These are phyloP conservation scores for Drosophila tsacasi DNA, from an alignment of 1,140 invertebrate genomes.

Conservation along the genomic window DNA sequence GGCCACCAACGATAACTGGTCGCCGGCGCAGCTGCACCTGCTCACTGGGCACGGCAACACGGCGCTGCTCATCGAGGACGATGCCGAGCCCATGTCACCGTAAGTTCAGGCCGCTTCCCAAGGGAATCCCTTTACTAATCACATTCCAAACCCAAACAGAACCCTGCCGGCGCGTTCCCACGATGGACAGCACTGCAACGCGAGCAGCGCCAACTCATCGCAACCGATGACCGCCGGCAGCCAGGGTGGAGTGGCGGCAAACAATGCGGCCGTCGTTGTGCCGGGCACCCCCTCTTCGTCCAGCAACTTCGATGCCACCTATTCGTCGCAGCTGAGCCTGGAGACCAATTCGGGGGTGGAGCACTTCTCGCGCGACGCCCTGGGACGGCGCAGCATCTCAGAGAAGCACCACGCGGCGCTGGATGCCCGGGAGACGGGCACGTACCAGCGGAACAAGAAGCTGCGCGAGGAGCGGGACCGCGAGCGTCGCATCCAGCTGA, in stretches of 20 bases:
- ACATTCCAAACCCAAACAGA: conserved; percentile 20
- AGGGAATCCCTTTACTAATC: neutral
- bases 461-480: conserved; percentile 88
- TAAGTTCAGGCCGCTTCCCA: conserved; percentile 20
- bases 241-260: conserved; percentile 13
- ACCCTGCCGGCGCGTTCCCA: conserved; percentile 74
- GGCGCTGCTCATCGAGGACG: conserved; percentile 90
- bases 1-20: conserved; percentile 87
- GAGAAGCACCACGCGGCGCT: conserved; percentile 97
- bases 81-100: conserved; percentile 84
- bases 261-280: conserved; percentile 35
- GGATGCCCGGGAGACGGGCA: conserved; percentile 97
- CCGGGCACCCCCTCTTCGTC: conserved; percentile 27
- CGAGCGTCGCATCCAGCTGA: conserved; percentile 80
- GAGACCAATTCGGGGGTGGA: conserved; percentile 89
- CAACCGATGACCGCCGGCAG: conserved; percentile 26
- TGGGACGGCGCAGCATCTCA: conserved; percentile 98
- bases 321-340: conserved; percentile 91
- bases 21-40: conserved; percentile 73
- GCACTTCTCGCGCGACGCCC: conserved; percentile 94
- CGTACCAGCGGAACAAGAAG: conserved; percentile 97
- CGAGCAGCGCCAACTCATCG: conserved; percentile 68
- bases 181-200: conserved; percentile 73
- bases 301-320: conserved; percentile 88
- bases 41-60: conserved; percentile 73